Evolutionary conservation across 2,113 vertebrate species (phyloP).

Genomic region (Syngnathoides biaculeatus): DNA sequence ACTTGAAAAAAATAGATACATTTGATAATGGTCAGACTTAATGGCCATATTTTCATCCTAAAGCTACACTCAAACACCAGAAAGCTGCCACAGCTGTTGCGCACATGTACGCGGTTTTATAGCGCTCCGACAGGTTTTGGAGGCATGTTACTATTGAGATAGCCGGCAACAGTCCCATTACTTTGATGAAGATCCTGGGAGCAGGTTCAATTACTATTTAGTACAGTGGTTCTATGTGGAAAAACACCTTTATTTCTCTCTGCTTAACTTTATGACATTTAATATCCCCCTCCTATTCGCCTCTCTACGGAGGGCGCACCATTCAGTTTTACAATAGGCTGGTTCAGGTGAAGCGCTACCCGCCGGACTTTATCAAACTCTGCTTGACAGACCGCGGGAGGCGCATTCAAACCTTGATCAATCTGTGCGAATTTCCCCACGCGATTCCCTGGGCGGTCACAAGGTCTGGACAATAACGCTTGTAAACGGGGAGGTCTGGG

Average conservation of each 20-base stretch:
- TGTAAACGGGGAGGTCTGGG: slow-evolving; percentile 45
- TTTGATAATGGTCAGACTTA: slow-evolving; percentile 1
- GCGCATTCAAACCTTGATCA: slow-evolving; percentile 46
- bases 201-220: neutral
- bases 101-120: slow-evolving; percentile 52
- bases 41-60: neutral
- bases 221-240: slow-evolving; percentile 7
- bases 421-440: slow-evolving; percentile 60
- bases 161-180: neutral
- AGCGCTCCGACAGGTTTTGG: slow-evolving; percentile 63
- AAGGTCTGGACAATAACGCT: slow-evolving; percentile 45
- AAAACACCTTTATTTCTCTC: slow-evolving; percentile 18
- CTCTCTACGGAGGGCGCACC: slow-evolving; percentile 42
- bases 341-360: slow-evolving; percentile 22
- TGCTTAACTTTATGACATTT: slow-evolving; percentile 44
- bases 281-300: slow-evolving; percentile 26
- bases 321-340: slow-evolving; percentile 34
- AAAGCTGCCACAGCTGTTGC: slow-evolving; percentile 51
- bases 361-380: slow-evolving; percentile 32
- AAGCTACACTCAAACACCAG: slow-evolving; percentile 14
- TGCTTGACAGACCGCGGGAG: slow-evolving; percentile 26
- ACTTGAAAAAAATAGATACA: neutral
- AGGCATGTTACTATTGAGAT: slow-evolving; percentile 54
- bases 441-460: slow-evolving; percentile 38
- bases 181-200: slow-evolving; percentile 3